phyloP scores from a whole-genome alignment of 2,113 vertebrate genomes.

The Gnathonemus longibarbis region DNA sequence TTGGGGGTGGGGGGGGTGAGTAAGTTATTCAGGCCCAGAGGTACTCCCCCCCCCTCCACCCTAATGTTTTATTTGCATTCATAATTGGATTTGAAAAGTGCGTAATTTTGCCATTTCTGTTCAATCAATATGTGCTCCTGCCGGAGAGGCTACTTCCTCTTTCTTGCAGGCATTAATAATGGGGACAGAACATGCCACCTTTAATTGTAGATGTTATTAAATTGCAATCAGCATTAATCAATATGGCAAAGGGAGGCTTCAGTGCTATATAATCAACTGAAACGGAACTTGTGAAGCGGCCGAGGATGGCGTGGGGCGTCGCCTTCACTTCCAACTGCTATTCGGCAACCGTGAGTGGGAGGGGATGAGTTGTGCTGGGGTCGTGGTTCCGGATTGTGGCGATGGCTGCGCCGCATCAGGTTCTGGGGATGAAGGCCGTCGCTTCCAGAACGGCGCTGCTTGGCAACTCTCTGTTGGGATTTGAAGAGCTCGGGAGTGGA shows the following conservation, averaged over 20 bases:
- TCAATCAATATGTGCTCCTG: slow-evolving; percentile 33
- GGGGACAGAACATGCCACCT: slow-evolving; percentile 28
- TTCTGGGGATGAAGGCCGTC: background rate
- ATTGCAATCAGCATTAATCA: slow-evolving; percentile 37
- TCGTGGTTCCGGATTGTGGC: background rate
- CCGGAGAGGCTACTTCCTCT: slow-evolving; percentile 35
- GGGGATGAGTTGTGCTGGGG: background rate
- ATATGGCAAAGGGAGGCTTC: slow-evolving; percentile 22
- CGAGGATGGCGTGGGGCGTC: background rate
- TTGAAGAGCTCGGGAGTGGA: background rate
- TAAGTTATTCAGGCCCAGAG: background rate
- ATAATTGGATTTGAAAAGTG: slow-evolving; percentile 46
- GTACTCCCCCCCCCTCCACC: background rate
- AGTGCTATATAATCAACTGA: slow-evolving; percentile 13
- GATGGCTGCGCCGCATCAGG: background rate
- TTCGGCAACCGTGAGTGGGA: background rate
- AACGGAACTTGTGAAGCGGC: background rate
- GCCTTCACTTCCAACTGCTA: background rate
- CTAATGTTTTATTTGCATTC: slow-evolving; percentile 33
- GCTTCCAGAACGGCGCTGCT: background rate
- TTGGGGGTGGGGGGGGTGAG: background rate
- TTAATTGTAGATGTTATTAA: slow-evolving; percentile 31
- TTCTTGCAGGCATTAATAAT: slow-evolving; percentile 33
- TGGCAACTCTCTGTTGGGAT: background rate
- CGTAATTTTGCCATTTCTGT: slow-evolving; percentile 47